These are phyloP conservation scores for Auanema freiburgensis DNA, from an alignment of 2,888 invertebrate genomes.

Conservation along the genomic window DNA sequence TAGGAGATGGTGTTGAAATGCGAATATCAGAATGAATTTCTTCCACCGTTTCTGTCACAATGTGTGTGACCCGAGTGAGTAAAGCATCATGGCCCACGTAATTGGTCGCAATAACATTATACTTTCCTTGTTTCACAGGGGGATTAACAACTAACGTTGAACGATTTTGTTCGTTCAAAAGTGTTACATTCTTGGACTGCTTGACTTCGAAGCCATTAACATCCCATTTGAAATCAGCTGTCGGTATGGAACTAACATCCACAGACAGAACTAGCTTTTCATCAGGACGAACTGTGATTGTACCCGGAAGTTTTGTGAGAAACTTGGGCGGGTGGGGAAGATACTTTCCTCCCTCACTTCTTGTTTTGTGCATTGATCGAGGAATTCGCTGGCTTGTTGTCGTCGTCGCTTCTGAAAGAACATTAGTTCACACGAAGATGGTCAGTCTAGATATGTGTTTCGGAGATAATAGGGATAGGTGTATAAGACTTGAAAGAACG, in stretches of 20 bases:
- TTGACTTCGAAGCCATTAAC: slow-evolving; percentile 66
- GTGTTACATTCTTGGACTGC: slow-evolving; percentile 33
- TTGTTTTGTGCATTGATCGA: slow-evolving; percentile 19
- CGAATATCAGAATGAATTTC: slow-evolving; percentile 23
- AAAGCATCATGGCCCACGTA: slow-evolving; percentile 46
- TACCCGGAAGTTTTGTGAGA: slow-evolving; percentile 41
- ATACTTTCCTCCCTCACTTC: slow-evolving; percentile 29
- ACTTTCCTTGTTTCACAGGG: slow-evolving; percentile 55
- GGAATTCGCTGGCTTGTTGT: slow-evolving; percentile 1
- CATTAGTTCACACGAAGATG: background rate
- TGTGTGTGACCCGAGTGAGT: slow-evolving; percentile 32
- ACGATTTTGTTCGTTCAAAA: slow-evolving; percentile 52
- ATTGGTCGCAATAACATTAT: slow-evolving; percentile 52
- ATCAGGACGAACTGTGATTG: slow-evolving; percentile 34
- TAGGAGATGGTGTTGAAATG: slow-evolving; percentile 9
- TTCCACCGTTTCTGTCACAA: slow-evolving; percentile 36
- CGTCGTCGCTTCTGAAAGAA: background rate
- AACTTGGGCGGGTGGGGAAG: slow-evolving; percentile 57
- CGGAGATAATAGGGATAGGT: too few species aligned
- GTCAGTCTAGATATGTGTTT: too few species aligned
- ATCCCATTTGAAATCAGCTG: slow-evolving; percentile 66
- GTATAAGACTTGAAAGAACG: too few species aligned
- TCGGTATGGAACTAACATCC: slow-evolving; percentile 56
- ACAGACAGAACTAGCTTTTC: slow-evolving; percentile 55
- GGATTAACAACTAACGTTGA: slow-evolving; percentile 56